Conservation (phyloP, 2,797 vertebrate genomes). For the Capromys pilorides region DNA sequence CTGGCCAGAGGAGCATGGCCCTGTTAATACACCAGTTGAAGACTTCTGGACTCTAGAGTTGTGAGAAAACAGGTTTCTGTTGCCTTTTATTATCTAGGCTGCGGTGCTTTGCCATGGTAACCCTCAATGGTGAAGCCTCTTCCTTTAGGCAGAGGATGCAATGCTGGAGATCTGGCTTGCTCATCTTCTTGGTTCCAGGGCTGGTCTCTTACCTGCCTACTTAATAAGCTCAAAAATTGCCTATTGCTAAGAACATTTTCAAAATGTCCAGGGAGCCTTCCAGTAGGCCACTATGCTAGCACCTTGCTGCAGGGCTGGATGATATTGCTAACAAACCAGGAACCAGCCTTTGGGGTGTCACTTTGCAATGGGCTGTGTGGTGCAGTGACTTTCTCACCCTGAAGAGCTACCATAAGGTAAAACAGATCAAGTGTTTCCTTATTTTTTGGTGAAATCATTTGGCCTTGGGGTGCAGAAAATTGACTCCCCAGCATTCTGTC, state of each 20-base stretch:
- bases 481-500: not conserved
- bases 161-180: not conserved
- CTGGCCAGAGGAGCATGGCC: not conserved
- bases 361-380: not conserved
- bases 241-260: not conserved
- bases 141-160: not conserved
- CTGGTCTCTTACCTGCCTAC: not conserved
- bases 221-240: not conserved
- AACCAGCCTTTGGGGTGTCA: not conserved
- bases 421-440: not conserved
- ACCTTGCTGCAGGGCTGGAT: not conserved
- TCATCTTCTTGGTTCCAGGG: not conserved
- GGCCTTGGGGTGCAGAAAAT: constrained; percentile 43
- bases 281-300: no score
- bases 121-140: not conserved
- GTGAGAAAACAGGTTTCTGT: not conserved
- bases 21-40: not conserved
- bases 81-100: not conserved
- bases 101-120: not conserved
- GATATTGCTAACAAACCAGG: not conserved
- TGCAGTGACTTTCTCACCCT: not conserved
- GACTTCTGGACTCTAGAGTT: not conserved
- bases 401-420: not conserved
- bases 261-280: not conserved
- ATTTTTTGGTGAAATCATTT: not conserved